phyloP scores from a whole-genome alignment of 2,113 vertebrate genomes.

The Labeo catla region DNA sequence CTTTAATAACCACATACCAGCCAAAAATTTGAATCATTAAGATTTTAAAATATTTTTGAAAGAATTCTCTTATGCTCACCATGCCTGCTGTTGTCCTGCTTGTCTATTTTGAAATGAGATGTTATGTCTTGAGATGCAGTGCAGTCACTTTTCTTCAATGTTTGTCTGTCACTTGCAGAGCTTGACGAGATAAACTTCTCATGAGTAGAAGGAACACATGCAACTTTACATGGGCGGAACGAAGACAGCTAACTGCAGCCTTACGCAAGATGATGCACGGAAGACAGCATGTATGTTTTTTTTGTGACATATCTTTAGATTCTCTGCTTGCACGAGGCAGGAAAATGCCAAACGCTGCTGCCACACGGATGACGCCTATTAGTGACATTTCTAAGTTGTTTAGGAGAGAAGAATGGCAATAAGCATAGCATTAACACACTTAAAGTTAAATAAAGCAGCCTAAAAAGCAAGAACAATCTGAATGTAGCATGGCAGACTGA shows the following conservation, averaged over 20 bases:
- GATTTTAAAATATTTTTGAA: neutral
- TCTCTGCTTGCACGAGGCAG: neutral
- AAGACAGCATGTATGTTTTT: neutral
- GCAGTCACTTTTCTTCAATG: neutral
- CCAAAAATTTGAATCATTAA: neutral
- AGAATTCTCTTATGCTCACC: neutral
- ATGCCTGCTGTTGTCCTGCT: neutral
- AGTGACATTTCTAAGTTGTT: neutral
- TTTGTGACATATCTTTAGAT: neutral
- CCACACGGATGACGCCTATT: neutral
- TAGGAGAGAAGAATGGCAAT: neutral
- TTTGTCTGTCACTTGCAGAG: neutral
- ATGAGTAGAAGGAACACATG: neutral
- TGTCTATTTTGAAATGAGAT: neutral
- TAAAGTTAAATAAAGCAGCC: neutral
- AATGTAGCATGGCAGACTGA: neutral
- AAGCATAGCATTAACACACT: neutral
- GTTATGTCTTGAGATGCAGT: neutral
- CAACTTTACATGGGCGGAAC: neutral
- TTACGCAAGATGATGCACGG: neutral
- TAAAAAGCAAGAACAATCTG: neutral
- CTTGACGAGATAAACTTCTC: neutral
- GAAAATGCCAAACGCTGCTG: neutral
- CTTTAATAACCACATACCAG: neutral
- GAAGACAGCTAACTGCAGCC: neutral